Evolutionary conservation across 1,140 invertebrate genomes (phyloP).

Genomic region (Calephelis virginiensis): DNA sequence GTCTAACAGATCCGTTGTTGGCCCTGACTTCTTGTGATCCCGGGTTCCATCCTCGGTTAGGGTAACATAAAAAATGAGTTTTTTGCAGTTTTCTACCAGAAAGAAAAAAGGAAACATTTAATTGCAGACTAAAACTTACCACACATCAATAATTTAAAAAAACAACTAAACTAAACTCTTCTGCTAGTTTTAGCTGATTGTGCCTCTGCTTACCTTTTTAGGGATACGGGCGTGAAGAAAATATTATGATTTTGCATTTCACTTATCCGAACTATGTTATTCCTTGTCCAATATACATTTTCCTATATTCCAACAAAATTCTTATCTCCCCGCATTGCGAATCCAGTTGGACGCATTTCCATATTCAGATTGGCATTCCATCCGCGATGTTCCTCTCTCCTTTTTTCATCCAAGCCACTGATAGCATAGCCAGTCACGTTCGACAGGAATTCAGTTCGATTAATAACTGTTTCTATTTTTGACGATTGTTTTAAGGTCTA

Average conservation of each 20-base stretch:
- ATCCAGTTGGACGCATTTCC: conserved; percentile 60
- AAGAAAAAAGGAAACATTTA: too few species aligned
- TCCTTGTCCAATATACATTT: not conserved
- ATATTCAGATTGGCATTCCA: conserved; percentile 66
- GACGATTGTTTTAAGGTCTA: conserved; percentile 28
- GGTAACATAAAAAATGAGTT: too few species aligned
- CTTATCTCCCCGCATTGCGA: conserved; percentile 70
- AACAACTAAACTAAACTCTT: too few species aligned
- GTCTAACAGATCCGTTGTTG: too few species aligned
- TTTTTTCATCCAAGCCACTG: conserved; percentile 40
- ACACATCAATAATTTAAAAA: too few species aligned
- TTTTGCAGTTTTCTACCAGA: too few species aligned
- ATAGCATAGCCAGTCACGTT: conserved; percentile 44
- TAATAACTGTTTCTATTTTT: conserved; percentile 42
- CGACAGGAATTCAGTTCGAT: conserved; percentile 32
- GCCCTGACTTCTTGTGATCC: too few species aligned
- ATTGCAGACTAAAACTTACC: too few species aligned
- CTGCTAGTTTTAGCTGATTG: too few species aligned
- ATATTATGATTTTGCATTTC: not conserved
- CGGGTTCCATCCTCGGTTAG: too few species aligned
- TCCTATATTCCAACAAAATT: conserved; percentile 50
- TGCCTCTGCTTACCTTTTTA: too few species aligned
- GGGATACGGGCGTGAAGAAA: too few species aligned
- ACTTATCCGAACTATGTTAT: not conserved
- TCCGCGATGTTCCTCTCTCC: conserved; percentile 34